phyloP scores from a whole-genome alignment of 2,797 vertebrate species.

The Xiphophorus birchmanni region DNA sequence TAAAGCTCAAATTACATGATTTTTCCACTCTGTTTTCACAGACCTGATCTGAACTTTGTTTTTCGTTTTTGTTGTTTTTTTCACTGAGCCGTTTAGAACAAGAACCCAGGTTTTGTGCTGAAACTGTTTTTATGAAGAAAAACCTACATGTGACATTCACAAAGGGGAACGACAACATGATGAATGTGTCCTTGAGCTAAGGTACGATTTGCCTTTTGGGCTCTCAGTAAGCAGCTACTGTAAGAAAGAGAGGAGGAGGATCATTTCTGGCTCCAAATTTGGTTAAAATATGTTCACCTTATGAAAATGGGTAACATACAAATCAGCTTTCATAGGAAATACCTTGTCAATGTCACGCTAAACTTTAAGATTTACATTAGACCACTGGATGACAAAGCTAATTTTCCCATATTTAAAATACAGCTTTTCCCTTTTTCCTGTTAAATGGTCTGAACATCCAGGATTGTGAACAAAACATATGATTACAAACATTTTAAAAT shows the following conservation, averaged over 20 bases:
- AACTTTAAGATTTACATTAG: constrained; percentile 32
- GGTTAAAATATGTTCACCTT: constrained; percentile 55
- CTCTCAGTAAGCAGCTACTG: constrained; percentile 23
- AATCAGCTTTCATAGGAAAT: constrained; percentile 40
- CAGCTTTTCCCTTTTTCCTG: constrained; percentile 27
- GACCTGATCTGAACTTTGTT: no score
- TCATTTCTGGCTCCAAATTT: constrained; percentile 41
- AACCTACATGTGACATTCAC: constrained; percentile 41
- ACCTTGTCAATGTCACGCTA: constrained; percentile 17
- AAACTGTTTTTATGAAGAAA: background rate
- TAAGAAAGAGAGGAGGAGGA: constrained; percentile 50
- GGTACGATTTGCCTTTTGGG: constrained; percentile 20
- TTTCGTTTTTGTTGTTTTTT: no score
- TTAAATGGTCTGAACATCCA: constrained; percentile 18
- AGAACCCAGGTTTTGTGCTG: no score
- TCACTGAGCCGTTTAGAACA: no score
- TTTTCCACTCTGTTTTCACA: no score
- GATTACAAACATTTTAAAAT: background rate
- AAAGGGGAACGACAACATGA: constrained; percentile 41
- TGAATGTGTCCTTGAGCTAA: constrained; percentile 54
- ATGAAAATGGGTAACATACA: background rate
- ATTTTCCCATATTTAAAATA: constrained; percentile 13
- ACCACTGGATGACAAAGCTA: constrained; percentile 9
- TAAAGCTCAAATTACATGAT: no score
- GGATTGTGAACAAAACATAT: background rate